Evolutionary conservation across 2,888 invertebrate species (phyloP).

Genomic region (Eustalomyia histrio): DNA sequence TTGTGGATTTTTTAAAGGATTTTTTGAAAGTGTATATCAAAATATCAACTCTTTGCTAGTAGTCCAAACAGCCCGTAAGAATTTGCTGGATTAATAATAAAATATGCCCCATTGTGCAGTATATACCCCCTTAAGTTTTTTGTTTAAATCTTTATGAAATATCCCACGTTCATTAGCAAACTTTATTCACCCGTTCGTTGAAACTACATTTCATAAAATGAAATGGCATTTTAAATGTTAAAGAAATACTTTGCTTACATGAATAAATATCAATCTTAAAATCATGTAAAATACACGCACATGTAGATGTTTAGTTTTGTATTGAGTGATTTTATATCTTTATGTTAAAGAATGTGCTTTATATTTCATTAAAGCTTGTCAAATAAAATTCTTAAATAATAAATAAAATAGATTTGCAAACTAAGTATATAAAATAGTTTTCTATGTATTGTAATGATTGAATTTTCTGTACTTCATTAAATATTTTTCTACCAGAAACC

Average conservation of each 20-base stretch:
- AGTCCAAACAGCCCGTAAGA: too few species aligned
- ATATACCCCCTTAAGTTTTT: too few species aligned
- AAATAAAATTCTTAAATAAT: slow-evolving; percentile 16
- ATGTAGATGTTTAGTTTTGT: neutral
- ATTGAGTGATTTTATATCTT: neutral
- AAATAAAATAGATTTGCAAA: neutral
- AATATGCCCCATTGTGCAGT: too few species aligned
- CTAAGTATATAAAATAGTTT: neutral
- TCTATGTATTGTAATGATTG: neutral
- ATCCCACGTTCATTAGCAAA: neutral
- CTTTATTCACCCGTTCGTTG: neutral
- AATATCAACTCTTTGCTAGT: too few species aligned
- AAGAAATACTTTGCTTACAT: slow-evolving; percentile 5
- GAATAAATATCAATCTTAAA: neutral
- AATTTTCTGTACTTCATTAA: neutral
- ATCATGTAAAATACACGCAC: neutral
- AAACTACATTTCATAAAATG: neutral
- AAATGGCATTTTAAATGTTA: slow-evolving; percentile 17
- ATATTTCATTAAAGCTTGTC: slow-evolving; percentile 10
- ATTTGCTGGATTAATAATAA: too few species aligned
- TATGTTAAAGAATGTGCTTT: neutral
- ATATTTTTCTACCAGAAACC: neutral
- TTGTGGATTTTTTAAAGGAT: too few species aligned
- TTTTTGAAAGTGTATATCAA: too few species aligned
- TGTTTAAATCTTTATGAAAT: neutral